Base-by-base conservation (phyloP, 2,113 vertebrate genomes). In the Brachypodius melanocephalos region DNA sequence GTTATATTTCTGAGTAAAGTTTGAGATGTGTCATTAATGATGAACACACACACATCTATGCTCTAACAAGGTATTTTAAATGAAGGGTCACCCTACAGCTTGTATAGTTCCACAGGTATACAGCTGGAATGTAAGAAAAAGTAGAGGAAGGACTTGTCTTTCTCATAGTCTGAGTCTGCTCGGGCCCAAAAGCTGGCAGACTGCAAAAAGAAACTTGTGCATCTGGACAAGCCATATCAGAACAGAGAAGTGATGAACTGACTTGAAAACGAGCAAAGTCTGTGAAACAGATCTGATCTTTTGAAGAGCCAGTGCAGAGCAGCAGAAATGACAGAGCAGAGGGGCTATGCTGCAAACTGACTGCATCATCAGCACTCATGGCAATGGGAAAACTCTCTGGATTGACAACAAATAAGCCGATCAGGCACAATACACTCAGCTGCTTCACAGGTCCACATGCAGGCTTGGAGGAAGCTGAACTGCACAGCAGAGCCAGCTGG, bases 401-500 rank as follows among this genome's bases (percentile, higher is more conserved):
- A 82, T 18, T 77, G 69, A 92, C 87, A 92, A 85, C 77, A 96
- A 94, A 93, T 79, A 73, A 91, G 54, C 58, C 8, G 5, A 77
- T 51, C 2, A 4, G 75, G 68, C 40, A 86, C 81, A 94, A 66
- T 22, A 77, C 80, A 86, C 75, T 93, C 88, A 92, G 83, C 92
- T 95, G 92, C 90, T 84, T 84, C 80, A 31, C 59, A 86, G 72
- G 92, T 90, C 79, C 40, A 48, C 94, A 74, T 46, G 59, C 43
- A 92, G 71, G 66, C 82, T 69, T 18, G n/a, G 58, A 93, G 92
- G 72, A 93, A 90, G 68, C 79, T 55, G 86, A 66, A 92, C 36
- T 3, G 31, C 63, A 40, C 25, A 77, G 82, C 85, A 93, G 76
- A 92, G 88, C 86, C 90, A 96, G 90, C 92, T 96, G 94, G 85